A percentile compares a stretch with the other conserved stretches of the same genome.
Evolutionary conservation across 2,797 vertebrate species (phyloP).

Genomic region (Scarus forsteni): DNA sequence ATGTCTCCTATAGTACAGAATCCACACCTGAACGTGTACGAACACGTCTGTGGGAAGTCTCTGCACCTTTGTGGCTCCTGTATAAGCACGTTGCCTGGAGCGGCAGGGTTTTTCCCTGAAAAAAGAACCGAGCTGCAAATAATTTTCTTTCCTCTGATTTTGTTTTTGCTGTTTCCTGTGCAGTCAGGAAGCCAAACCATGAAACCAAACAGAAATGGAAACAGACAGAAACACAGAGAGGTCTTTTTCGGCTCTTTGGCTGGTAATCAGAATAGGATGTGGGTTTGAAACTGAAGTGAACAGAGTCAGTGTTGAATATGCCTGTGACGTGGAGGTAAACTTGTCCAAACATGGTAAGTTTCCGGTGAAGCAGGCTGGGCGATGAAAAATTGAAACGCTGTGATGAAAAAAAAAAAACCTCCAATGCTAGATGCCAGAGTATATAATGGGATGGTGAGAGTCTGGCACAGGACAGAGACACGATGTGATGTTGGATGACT

Average conservation of each 20-base stretch:
- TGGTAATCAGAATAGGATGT: conserved; percentile 72
- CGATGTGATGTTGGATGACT: conserved; percentile 55
- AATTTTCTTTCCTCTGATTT: conserved; percentile 65
- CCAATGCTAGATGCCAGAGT: conserved; percentile 36
- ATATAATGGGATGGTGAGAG: conserved; percentile 31
- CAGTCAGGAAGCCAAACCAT: conserved; percentile 60
- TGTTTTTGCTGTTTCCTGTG: conserved; percentile 56
- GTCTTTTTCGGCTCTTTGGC: conserved; percentile 73
- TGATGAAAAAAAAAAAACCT: conserved; percentile 39
- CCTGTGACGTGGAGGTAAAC: conserved; percentile 47
- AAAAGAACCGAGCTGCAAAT: conserved; percentile 60
- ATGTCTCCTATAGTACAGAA: conserved; percentile 26
- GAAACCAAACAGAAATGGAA: conserved; percentile 75
- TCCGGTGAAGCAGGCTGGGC: conserved; percentile 17
- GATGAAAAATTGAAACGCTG: conserved; percentile 28
- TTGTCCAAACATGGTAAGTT: conserved; percentile 46
- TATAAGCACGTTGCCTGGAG: conserved; percentile 47
- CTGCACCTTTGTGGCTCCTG: conserved; percentile 45
- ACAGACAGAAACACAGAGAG: conserved; percentile 64
- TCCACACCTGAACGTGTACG: conserved; percentile 39
- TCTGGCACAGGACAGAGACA: conserved; percentile 38
- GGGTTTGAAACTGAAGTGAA: conserved; percentile 67
- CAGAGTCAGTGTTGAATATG: conserved; percentile 41
- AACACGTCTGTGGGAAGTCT: conserved; percentile 48
- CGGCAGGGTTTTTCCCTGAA: conserved; percentile 70